Base-by-base conservation (phyloP, 2,888 invertebrate species). In the Patella caerulea region DNA sequence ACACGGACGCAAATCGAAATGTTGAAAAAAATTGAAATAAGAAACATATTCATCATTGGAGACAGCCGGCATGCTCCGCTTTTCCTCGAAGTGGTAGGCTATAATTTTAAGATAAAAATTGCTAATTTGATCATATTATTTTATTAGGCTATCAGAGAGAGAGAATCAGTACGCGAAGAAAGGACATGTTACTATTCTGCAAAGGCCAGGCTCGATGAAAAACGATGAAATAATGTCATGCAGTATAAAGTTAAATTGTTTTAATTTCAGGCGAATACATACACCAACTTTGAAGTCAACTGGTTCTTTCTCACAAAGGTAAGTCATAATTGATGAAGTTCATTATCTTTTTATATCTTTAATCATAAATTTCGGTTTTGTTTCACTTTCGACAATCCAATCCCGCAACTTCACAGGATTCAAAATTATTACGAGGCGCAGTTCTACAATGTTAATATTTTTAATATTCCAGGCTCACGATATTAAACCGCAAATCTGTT, bases 21-120 rank as follows among this genome's bases (percentile, higher is more conserved):
- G 92, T 96, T 77, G 93, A 96, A 34, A 95, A 96, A 87, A 92
- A 86, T 97, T 86, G 97, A 97, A 87, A 95, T 98, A 70, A 96
- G 96, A 45, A 97, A 97, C 89, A 97, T 95, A 89, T 98, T 98
- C 91, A 93, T 98, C 14, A 93, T 97, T 74, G 96, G 96, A 3
- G 95, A 94, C 86, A 92, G 95, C 73, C 93, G 93, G 73, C 96
- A 95, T 9, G 95, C 96, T 75, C 94, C 94, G 85, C 93, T 93
- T 78, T 94, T 95, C 45, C 91, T 96, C 71, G 94, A 95, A 74
- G 76, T 83, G 84, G 91, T 90, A 82, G 81, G 83, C 65, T 72
- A 9, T 17, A 17, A 73, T 45, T 45, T 9, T 45, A 45, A 45
- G 45, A 45, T 7, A 7, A 45, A 45, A 45, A 45, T 45, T 45